Evolutionary conservation across 2,113 vertebrate genomes (phyloP).

Genomic region (Hemiprocne comata): DNA sequence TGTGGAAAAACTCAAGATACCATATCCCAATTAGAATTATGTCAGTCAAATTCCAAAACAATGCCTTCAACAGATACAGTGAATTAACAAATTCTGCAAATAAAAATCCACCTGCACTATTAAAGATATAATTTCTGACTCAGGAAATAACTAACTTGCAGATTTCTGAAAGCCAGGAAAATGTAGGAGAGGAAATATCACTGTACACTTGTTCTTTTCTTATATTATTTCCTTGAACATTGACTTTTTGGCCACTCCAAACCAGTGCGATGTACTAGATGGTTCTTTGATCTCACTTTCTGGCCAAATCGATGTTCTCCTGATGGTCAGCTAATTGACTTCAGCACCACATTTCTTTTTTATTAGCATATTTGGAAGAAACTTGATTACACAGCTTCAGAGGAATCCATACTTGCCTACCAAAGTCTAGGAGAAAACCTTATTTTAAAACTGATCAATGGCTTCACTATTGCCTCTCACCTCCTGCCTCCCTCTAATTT

Average conservation of each 20-base stretch:
- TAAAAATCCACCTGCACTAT: neutral
- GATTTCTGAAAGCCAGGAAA: neutral
- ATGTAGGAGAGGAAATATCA: neutral
- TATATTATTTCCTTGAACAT: neutral
- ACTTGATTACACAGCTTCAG: neutral
- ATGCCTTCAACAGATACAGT: neutral
- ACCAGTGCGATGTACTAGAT: fast-evolving
- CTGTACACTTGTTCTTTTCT: neutral
- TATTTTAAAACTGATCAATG: neutral
- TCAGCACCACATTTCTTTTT: neutral
- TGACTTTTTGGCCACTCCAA: neutral
- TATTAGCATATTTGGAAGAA: neutral
- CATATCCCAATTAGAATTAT: neutral
- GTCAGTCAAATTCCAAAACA: neutral
- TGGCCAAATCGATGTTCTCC: neutral
- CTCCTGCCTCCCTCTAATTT: neutral
- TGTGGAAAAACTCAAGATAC: neutral
- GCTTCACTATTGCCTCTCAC: neutral
- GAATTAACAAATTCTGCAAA: neutral
- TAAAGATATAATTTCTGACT: neutral
- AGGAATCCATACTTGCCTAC: neutral
- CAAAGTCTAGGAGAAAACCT: neutral
- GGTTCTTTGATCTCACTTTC: neutral
- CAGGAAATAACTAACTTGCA: neutral
- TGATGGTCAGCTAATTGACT: neutral